phyloP scores from a whole-genome alignment of 1,140 invertebrate genomes.

The Bombus waltoni region DNA sequence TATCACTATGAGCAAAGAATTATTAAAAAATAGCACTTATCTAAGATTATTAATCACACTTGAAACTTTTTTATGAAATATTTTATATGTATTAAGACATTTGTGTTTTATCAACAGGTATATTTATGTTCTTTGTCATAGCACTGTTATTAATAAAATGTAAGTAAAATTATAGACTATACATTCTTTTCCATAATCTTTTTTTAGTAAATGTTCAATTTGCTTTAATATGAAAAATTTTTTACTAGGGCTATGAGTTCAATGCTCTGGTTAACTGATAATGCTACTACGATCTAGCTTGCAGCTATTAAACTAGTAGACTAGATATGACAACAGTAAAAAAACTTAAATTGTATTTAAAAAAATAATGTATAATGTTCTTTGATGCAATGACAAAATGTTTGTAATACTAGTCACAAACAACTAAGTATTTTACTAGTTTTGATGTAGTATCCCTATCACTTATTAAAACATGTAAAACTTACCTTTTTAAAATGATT shows the following conservation, averaged over 20 bases:
- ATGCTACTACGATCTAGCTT: slow-evolving; percentile 40
- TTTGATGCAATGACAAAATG: slow-evolving; percentile 25
- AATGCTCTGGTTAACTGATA: slow-evolving; percentile 10
- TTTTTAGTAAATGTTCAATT: background rate
- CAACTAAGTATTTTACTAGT: slow-evolving; percentile 31
- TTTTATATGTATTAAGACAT: slow-evolving; percentile 1
- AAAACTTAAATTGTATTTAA: slow-evolving; percentile 9
- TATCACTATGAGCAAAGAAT: slow-evolving; percentile 47
- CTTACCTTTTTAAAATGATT: slow-evolving; percentile 98
- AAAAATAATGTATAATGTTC: slow-evolving; percentile 16
- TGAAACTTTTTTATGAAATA: background rate
- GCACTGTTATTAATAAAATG: too few relatives aligned
- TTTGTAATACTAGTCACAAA: slow-evolving; percentile 13
- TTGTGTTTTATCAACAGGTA: slow-evolving; percentile 1
- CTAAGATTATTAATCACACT: background rate
- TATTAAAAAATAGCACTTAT: slow-evolving; percentile 40
- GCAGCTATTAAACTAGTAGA: slow-evolving; percentile 21
- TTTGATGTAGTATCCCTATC: background rate
- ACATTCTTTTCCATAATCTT: slow-evolving; percentile 49
- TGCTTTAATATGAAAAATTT: background rate
- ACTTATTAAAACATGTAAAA: background rate
- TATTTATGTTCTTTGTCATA: background rate
- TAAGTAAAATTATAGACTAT: slow-evolving; percentile 29
- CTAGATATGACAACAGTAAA: slow-evolving; percentile 25
- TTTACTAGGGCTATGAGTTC: slow-evolving; percentile 26